Percentiles rank a stretch among this genome's conserved stretches.
Conservation (phyloP, 2,797 vertebrate species). For the Sternotherus odoratus region DNA sequence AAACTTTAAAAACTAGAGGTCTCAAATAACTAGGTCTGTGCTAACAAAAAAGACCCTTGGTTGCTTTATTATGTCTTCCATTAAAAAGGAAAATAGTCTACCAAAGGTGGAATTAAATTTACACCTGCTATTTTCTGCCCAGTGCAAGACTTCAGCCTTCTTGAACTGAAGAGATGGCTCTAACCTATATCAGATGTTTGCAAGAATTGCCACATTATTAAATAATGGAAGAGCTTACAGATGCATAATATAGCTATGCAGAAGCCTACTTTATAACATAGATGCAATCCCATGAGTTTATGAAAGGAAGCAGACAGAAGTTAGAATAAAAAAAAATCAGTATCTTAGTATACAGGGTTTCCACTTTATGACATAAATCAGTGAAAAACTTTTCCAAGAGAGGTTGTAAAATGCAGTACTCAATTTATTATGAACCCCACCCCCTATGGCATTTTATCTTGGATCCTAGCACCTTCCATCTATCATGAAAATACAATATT, state of each 20-base stretch:
- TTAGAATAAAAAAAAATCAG: background rate
- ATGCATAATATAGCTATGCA: background rate
- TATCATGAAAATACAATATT: constrained; percentile 42
- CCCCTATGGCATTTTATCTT: constrained; percentile 44
- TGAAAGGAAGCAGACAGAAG: constrained; percentile 28
- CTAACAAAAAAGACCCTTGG: background rate
- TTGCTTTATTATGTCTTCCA: background rate
- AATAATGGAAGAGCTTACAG: background rate
- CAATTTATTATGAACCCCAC: constrained; percentile 54
- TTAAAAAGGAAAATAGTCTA: background rate
- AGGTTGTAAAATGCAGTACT: constrained; percentile 59
- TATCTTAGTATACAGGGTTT: constrained; percentile 12
- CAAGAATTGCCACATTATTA: background rate
- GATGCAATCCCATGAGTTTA: background rate
- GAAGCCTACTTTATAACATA: background rate
- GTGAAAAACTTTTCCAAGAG: constrained; percentile 48
- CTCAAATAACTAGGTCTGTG: background rate
- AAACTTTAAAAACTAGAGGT: background rate
- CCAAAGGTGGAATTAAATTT: background rate
- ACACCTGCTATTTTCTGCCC: background rate
- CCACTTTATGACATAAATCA: constrained; percentile 41
- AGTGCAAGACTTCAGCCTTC: background rate
- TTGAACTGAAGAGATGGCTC: background rate
- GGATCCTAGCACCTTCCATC: constrained; percentile 24
- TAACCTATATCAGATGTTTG: background rate